Evolutionary conservation across 2,113 vertebrate species (phyloP), one percentile per base, ranked within the genome.

Genomic region (Myxocyprinus asiaticus): DNA sequence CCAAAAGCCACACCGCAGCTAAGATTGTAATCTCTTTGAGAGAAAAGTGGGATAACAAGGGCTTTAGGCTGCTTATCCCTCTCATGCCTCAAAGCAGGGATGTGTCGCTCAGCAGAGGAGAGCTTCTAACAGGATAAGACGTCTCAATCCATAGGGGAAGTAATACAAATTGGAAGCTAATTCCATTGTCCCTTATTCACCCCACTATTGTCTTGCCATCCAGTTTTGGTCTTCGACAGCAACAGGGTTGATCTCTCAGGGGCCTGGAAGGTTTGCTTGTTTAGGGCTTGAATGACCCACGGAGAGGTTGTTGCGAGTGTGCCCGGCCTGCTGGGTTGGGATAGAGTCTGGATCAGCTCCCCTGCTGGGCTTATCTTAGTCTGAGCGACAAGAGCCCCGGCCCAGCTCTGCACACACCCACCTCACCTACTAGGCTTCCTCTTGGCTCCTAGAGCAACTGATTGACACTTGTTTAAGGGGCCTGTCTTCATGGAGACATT

Each of bases 401-500:
- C 67, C 79, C 78, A 58, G 9, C 48, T 71, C 81, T 33, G 22
- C 78, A 82, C 67, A 68, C 73, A 45, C 79, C 51, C 7, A 33
- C 81, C 56, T 48, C 69, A 55, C 43, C 50, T 56, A 71, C 48
- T 33, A 1, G 22, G 22, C 22, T 33, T 33, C 22, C 22, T 33
- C 22, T 79, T 47, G 79, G 61, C 62, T 63, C 91, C 82, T 81
- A 85, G 77, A 86, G 83, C 90, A 81, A 85, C 88, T 86, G 92
- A 92, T 92, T 92, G 92, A 94, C 92, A 92, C 91, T 85, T 90
- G 86, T 89, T 88, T 83, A 71, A 79, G 80, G 84, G 87, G 77
- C 88, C 89, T 87, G 91, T 87, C 89, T 90, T 91, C 89, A 91
- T 86, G 89, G 87, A 94, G 92, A 94, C 92, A 94, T 90, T 95